Percentiles rank a stretch among this genome's conserved stretches.
Evolutionary conservation across 2,113 vertebrate species (phyloP).

Genomic region (Oceanodroma tethys): DNA sequence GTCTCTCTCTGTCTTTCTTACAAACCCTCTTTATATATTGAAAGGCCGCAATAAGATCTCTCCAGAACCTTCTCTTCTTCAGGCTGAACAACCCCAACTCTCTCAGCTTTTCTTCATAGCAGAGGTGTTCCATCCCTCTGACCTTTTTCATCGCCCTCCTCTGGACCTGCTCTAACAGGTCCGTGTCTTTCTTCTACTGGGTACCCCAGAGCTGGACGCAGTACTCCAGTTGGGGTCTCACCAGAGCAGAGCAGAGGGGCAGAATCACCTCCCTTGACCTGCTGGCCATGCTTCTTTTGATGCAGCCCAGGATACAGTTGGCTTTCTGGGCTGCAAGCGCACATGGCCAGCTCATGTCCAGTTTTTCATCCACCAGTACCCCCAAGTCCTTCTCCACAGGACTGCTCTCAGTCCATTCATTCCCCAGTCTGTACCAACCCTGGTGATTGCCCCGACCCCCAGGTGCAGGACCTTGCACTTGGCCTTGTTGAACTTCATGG

Average conservation of each 20-base stretch:
- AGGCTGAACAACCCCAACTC: not conserved
- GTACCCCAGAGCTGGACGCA: not conserved
- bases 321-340: not conserved
- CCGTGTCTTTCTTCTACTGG: too few species aligned
- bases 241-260: not conserved
- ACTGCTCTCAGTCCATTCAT: not conserved
- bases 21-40: too few species aligned
- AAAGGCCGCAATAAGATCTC: too few species aligned
- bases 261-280: not conserved
- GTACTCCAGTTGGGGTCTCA: not conserved
- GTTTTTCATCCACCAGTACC: not conserved
- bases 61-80: not conserved
- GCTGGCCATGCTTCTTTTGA: not conserved
- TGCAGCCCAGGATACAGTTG: not conserved
- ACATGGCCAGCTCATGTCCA: not conserved
- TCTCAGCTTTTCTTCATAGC: too few species aligned
- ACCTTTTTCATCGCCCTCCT: too few species aligned
- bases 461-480: not conserved
- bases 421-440: not conserved
- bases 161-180: too few species aligned
- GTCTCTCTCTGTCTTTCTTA: not conserved
- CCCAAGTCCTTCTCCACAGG: too few species aligned
- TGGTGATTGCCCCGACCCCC: not conserved
- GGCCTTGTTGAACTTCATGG: not conserved
- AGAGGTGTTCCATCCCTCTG: too few species aligned